Evolutionary conservation across 2,113 vertebrate species (phyloP).

Genomic region (Phyllopteryx taeniolatus): DNA sequence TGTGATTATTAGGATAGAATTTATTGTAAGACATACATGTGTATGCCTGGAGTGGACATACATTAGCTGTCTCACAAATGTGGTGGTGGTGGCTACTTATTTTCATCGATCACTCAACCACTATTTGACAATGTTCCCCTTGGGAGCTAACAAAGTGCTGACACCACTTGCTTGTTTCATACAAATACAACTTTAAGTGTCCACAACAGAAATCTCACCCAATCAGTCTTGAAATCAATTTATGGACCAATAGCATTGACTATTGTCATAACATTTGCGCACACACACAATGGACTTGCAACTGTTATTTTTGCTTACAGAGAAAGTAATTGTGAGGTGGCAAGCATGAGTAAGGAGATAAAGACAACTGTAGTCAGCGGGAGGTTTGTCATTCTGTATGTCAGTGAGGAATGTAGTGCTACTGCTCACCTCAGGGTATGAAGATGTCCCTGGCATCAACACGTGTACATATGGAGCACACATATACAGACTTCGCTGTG

Average conservation of each 20-base stretch:
- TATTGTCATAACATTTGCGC: not conserved
- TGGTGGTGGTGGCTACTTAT: not conserved
- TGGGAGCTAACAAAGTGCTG: not conserved
- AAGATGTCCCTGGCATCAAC: slow-evolving; percentile 40
- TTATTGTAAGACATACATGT: too few species aligned
- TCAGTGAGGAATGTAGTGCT: slow-evolving; percentile 60
- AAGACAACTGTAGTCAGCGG: slow-evolving; percentile 32
- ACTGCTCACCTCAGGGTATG: slow-evolving; percentile 57
- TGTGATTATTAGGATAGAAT: too few species aligned
- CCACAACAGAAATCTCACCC: not conserved
- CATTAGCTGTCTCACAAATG: not conserved
- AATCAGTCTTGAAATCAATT: not conserved
- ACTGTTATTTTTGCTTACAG: not conserved
- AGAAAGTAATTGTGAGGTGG: slow-evolving; percentile 2
- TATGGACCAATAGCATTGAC: not conserved
- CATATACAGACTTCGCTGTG: slow-evolving; percentile 27
- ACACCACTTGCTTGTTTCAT: not conserved
- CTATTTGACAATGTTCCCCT: not conserved
- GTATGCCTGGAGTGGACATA: not conserved
- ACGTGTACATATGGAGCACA: slow-evolving; percentile 10
- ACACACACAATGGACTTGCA: not conserved
- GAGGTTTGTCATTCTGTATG: slow-evolving; percentile 47
- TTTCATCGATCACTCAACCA: not conserved
- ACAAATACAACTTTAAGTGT: not conserved
- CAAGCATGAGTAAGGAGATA: slow-evolving; percentile 13